A percentile compares a stretch with the other conserved stretches of the same genome.
Conservation (phyloP, 2,888 invertebrate genomes). For the Drosophila acutilabella region DNA sequence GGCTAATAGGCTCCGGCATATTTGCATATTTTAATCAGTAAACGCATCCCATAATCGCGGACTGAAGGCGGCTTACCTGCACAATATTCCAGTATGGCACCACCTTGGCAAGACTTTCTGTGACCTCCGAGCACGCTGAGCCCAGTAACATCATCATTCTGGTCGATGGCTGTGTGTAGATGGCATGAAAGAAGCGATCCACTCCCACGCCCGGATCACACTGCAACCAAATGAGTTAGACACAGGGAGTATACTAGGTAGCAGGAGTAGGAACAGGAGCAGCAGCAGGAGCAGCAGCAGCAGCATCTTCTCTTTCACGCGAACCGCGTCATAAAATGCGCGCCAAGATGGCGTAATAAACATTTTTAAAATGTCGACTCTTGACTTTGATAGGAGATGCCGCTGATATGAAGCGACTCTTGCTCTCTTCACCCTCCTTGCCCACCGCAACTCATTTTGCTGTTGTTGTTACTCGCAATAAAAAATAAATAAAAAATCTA, state of each 20-base stretch:
- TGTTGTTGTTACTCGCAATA: constrained; percentile 47
- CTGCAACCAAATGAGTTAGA: constrained; percentile 85
- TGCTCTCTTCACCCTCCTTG: constrained; percentile 2
- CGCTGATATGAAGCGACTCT: constrained; percentile 15
- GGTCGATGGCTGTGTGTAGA: constrained; percentile 91
- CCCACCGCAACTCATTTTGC: constrained; percentile 1
- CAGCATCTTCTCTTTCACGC: constrained; percentile 23
- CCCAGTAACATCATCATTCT: constrained; percentile 93
- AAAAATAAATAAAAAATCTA: constrained; percentile 31
- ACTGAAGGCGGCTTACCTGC: constrained; percentile 87
- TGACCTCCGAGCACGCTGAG: constrained; percentile 96
- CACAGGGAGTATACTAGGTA: neutral
- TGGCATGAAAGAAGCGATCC: constrained; percentile 95
- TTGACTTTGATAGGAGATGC: constrained; percentile 72
- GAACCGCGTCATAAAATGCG: constrained; percentile 60
- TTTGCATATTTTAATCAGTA: constrained; percentile 76
- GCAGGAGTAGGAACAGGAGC: neutral
- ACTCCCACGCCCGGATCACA: constrained; percentile 96
- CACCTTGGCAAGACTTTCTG: constrained; percentile 95
- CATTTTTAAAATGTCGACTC: constrained; percentile 78
- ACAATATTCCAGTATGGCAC: constrained; percentile 97
- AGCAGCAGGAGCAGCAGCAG: neutral
- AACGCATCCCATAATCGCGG: neutral
- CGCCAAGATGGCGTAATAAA: constrained; percentile 73
- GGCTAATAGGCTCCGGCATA: constrained; percentile 45